Evolutionary conservation across 1,140 invertebrate genomes (phyloP).

Genomic region (Hetaerina americana): DNA sequence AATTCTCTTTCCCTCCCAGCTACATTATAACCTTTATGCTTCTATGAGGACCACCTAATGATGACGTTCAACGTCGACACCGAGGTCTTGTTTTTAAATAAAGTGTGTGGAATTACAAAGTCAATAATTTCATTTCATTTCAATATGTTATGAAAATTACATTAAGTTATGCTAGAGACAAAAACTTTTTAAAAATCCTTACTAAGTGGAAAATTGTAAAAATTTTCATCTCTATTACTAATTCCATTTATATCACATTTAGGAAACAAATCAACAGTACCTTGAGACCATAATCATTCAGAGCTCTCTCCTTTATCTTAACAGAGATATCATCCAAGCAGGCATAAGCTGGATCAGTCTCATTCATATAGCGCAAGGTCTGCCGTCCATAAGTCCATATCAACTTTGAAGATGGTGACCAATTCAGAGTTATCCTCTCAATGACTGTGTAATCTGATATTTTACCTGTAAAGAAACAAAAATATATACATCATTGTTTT

Average conservation of each 20-base stretch:
- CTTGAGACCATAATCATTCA: conserved; percentile 62
- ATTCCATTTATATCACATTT: neutral
- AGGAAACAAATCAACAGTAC: conserved; percentile 30
- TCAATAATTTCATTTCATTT: too few relatives aligned
- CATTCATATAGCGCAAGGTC: conserved; percentile 42
- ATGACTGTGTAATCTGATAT: conserved; percentile 59
- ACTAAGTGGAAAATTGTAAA: too few relatives aligned
- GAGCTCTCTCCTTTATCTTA: conserved; percentile 55
- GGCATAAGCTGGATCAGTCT: conserved; percentile 36
- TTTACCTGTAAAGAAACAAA: conserved; percentile 28
- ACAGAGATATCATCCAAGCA: conserved; percentile 55
- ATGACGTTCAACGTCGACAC: too few relatives aligned
- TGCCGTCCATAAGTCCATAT: conserved; percentile 61
- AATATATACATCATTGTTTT: too few relatives aligned
- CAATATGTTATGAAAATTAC: too few relatives aligned
- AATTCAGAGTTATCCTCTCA: conserved; percentile 70
- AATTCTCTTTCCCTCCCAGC: too few relatives aligned
- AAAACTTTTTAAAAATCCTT: conserved; percentile 12
- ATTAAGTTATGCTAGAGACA: conserved; percentile 6
- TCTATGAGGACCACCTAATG: too few relatives aligned
- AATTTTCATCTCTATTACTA: neutral
- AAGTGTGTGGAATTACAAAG: too few relatives aligned
- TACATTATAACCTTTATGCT: too few relatives aligned
- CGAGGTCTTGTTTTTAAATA: too few relatives aligned
- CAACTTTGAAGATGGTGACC: conserved; percentile 53